Evolutionary conservation across 2,888 invertebrate genomes (phyloP).

Genomic region (Malachius bipustulatus): DNA sequence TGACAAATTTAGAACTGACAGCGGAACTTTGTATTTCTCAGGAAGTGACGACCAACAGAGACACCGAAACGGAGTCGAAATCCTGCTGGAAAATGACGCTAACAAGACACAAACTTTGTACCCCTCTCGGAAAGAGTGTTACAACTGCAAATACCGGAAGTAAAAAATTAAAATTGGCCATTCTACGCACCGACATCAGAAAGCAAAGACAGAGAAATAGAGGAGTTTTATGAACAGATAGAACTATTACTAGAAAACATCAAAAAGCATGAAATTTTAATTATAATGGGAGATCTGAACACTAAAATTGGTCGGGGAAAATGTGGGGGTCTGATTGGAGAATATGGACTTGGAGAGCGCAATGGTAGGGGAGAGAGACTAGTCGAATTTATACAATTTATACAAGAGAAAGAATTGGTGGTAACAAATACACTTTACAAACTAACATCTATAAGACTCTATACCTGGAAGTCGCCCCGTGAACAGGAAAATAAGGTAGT

Average conservation of each 20-base stretch:
- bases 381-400: no score
- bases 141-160: constrained; percentile 4
- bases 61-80: constrained; percentile 2
- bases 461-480: constrained; percentile 2
- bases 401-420: constrained; percentile 2
- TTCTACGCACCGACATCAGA: constrained; percentile 8
- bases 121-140: constrained; percentile 5
- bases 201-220: constrained; percentile 2
- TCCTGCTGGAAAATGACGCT: constrained; percentile 4
- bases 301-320: no score
- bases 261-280: no score
- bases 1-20: constrained; percentile 6
- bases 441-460: not conserved
- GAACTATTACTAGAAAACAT: no score
- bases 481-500: not conserved
- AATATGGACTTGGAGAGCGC: constrained; percentile 3
- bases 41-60: constrained; percentile 7
- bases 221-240: no score
- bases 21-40: constrained; percentile 6
- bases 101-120: constrained; percentile 1
- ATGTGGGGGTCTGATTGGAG: no score
- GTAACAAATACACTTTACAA: constrained; percentile 2
- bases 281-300: no score
- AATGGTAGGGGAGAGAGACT: not conserved
- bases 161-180: not conserved